Percentiles rank a stretch among this genome's conserved stretches.
These are phyloP conservation scores for Apeltes quadracus DNA, from an alignment of 2,113 vertebrate genomes.

Conservation along the genomic window DNA sequence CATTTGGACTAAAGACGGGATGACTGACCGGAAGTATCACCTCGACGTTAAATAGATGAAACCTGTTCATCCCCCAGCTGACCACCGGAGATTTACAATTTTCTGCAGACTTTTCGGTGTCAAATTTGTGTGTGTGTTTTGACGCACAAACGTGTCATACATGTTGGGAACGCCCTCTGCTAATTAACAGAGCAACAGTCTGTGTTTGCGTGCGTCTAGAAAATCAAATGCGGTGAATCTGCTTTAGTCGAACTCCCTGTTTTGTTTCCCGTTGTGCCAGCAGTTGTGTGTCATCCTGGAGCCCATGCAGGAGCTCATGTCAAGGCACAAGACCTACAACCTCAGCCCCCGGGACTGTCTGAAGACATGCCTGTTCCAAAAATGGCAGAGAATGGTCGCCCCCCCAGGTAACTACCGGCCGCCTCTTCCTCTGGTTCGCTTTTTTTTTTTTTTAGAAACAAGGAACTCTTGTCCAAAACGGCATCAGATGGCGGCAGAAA, in stretches of 20 bases:
- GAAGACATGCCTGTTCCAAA: slow-evolving; percentile 99
- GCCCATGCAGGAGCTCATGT: slow-evolving; percentile 99
- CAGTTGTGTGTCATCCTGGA: slow-evolving; percentile 99
- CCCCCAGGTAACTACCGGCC: slow-evolving; percentile 89
- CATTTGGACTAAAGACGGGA: slow-evolving; percentile 24
- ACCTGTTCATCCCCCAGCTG: slow-evolving; percentile 48
- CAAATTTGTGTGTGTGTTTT: slow-evolving; percentile 17
- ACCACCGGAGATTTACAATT: slow-evolving; percentile 63
- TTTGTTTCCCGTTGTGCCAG: slow-evolving; percentile 45
- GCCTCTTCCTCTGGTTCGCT: not conserved
- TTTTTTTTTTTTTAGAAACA: not conserved
- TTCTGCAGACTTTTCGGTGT: slow-evolving; percentile 5
- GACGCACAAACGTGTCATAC: slow-evolving; percentile 7
- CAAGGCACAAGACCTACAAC: slow-evolving; percentile 99
- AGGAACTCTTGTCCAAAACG: not conserved
- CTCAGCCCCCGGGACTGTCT: slow-evolving; percentile 98
- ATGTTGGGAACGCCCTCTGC: not conserved
- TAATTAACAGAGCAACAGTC: slow-evolving; percentile 52
- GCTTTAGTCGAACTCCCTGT: slow-evolving; percentile 6
- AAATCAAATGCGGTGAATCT: slow-evolving; percentile 18
- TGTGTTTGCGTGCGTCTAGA: slow-evolving; percentile 15
- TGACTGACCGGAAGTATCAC: slow-evolving; percentile 48
- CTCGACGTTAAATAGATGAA: slow-evolving; percentile 68
- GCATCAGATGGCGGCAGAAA: slow-evolving; percentile 12
- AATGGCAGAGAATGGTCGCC: slow-evolving; percentile 99